Conservation (phyloP, 2,888 invertebrate species). For the Pristionchus arcanus region DNA sequence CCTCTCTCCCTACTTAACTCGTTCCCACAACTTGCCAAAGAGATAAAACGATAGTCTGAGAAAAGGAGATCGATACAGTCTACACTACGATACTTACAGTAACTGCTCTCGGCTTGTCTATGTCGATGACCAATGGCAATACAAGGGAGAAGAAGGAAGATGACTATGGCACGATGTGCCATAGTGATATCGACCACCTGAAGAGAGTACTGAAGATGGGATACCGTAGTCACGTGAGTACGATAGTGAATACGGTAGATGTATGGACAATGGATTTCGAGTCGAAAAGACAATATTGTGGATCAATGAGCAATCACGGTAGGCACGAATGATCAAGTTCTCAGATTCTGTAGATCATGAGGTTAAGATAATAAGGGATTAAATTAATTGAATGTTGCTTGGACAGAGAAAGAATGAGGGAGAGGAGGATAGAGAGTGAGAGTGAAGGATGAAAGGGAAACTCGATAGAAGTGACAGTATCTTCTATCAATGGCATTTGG, state of each 20-base stretch:
- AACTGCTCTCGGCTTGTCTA: background rate
- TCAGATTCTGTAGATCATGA: slow-evolving; percentile 4
- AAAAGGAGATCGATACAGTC: background rate
- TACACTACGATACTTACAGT: slow-evolving; percentile 12
- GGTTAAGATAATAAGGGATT: background rate
- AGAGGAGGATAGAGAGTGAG: slow-evolving; percentile 38
- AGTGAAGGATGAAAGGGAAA: slow-evolving; percentile 32
- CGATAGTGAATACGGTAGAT: background rate
- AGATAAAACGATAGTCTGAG: slow-evolving; percentile 24
- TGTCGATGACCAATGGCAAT: background rate
- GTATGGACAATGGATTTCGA: no score
- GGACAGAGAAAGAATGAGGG: slow-evolving; percentile 46
- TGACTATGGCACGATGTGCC: slow-evolving; percentile 48
- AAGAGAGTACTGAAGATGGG: background rate
- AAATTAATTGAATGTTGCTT: slow-evolving; percentile 52
- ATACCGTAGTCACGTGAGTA: background rate
- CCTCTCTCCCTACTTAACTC: background rate
- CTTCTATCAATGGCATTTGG: slow-evolving; percentile 52
- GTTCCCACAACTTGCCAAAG: slow-evolving; percentile 46
- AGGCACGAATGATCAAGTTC: no score
- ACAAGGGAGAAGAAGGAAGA: slow-evolving; percentile 30
- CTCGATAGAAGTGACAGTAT: slow-evolving; percentile 21
- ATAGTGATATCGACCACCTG: slow-evolving; percentile 3
- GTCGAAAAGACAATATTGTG: background rate
- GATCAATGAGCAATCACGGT: background rate